Evolutionary conservation across 2,888 invertebrate genomes (phyloP).

Genomic region (Cremastinae sp.): DNA sequence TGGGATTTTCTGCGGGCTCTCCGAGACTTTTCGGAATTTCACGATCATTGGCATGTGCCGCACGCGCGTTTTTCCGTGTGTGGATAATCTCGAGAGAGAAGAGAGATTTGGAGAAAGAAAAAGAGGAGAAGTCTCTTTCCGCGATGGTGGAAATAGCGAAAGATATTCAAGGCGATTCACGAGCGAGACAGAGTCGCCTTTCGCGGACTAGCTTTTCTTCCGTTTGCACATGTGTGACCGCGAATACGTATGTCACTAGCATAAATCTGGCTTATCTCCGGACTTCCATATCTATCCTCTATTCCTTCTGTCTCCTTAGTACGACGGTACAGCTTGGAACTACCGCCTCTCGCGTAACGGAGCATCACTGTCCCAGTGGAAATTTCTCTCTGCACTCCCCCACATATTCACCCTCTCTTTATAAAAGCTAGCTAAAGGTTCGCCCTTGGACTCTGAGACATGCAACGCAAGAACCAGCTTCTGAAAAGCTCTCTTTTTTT

Average conservation of each 20-base stretch:
- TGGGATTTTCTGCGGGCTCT: background rate
- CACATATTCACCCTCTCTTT: background rate
- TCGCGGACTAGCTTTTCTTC: conserved; percentile 28
- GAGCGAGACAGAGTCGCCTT: conserved; percentile 32
- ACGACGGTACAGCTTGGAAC: conserved; percentile 3
- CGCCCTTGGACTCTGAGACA: background rate
- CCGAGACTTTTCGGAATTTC: background rate
- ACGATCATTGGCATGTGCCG: conserved; percentile 22
- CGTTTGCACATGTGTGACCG: background rate
- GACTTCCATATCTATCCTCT: conserved; percentile 51
- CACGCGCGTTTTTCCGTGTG: conserved; percentile 21
- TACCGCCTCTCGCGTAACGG: conserved; percentile 19
- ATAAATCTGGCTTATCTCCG: conserved; percentile 67
- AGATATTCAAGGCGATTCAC: conserved; percentile 51
- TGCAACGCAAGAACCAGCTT: conserved; percentile 27
- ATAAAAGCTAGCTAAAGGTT: conserved; percentile 39
- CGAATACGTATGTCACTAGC: conserved; percentile 39
- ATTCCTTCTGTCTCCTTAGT: conserved; percentile 7
- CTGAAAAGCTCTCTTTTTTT: conserved; percentile 25
- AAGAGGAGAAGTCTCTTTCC: conserved; percentile 14
- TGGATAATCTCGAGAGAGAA: conserved; percentile 17
- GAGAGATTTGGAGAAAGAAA: conserved; percentile 34
- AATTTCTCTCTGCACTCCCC: background rate
- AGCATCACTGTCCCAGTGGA: conserved; percentile 23
- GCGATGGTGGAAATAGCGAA: conserved; percentile 40